These are phyloP conservation scores for Tribolium freemani DNA, from an alignment of 2,888 invertebrate genomes.

Conservation along the genomic window DNA sequence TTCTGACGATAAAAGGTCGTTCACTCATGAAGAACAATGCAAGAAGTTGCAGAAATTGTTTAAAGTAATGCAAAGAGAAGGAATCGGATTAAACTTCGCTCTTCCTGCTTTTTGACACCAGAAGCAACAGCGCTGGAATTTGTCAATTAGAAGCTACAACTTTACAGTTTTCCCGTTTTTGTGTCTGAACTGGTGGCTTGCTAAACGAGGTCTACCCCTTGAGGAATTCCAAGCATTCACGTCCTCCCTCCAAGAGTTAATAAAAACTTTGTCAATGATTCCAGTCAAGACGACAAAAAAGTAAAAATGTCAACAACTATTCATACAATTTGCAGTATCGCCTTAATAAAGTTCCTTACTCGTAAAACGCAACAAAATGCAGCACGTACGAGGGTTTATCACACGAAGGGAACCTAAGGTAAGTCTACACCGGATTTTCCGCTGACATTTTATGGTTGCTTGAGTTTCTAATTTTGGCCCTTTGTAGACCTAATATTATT, in stretches of 20 bases:
- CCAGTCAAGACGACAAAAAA: not conserved
- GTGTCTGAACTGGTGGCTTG: slow-evolving; percentile 19
- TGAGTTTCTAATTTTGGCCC: slow-evolving; percentile 23
- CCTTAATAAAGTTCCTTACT: not conserved
- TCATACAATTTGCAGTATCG: slow-evolving; percentile 31
- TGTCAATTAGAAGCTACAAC: slow-evolving; percentile 27
- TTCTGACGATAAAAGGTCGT: slow-evolving; percentile 31
- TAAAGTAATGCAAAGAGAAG: not conserved
- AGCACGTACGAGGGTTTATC: slow-evolving; percentile 5
- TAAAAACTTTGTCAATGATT: slow-evolving; percentile 41
- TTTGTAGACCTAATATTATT: slow-evolving; percentile 23
- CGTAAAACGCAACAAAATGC: slow-evolving; percentile 1
- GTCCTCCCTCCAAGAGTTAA: slow-evolving; percentile 34
- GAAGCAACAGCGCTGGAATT: slow-evolving; percentile 24
- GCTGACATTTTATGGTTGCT: slow-evolving; percentile 25
- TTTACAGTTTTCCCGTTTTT: slow-evolving; percentile 18
- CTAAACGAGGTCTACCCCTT: slow-evolving; percentile 20
- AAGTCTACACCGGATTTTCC: not conserved
- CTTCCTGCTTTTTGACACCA: not conserved
- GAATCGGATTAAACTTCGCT: not conserved
- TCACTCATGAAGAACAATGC: slow-evolving; percentile 7
- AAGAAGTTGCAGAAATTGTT: slow-evolving; percentile 9
- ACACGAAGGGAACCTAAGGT: not conserved
- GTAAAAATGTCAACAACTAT: slow-evolving; percentile 34
- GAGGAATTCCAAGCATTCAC: slow-evolving; percentile 23